Evolutionary conservation across 2,888 invertebrate species (phyloP).

Genomic region (Eugnorisma glareosa): DNA sequence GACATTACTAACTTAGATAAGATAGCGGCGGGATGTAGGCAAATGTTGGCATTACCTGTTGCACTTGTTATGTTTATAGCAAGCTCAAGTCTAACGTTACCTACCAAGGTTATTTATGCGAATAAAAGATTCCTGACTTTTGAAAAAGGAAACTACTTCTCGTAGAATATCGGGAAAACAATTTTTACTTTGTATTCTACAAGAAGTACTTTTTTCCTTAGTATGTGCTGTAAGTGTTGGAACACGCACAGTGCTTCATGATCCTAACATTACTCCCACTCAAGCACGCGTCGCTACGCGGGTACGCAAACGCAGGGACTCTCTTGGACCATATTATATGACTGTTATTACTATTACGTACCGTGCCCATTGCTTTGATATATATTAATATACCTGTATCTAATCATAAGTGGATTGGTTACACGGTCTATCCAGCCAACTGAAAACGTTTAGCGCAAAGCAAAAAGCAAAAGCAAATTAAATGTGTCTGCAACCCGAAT

Average conservation of each 20-base stretch:
- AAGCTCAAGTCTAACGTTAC: slow-evolving; percentile 8
- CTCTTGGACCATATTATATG: slow-evolving; percentile 1
- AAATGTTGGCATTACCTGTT: slow-evolving; percentile 32
- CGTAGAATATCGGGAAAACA: slow-evolving; percentile 9
- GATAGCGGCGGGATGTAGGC: slow-evolving; percentile 35
- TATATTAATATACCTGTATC: slow-evolving; percentile 17
- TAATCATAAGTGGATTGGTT: slow-evolving; percentile 25
- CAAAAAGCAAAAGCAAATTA: slow-evolving; percentile 46
- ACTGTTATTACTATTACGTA: slow-evolving; percentile 1
- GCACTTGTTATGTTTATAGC: slow-evolving; percentile 27
- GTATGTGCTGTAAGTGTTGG: slow-evolving; percentile 7
- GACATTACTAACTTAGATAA: slow-evolving; percentile 46
- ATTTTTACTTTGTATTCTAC: neutral
- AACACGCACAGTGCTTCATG: slow-evolving; percentile 43
- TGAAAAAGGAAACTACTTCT: slow-evolving; percentile 1
- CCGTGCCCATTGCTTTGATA: neutral
- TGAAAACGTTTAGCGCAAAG: slow-evolving; percentile 20
- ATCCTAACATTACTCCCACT: slow-evolving; percentile 73
- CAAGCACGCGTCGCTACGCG: slow-evolving; percentile 74
- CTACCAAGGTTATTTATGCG: neutral
- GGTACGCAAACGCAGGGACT: slow-evolving; percentile 3
- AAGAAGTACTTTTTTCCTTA: neutral
- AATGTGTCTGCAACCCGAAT: slow-evolving; percentile 46
- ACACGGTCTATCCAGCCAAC: slow-evolving; percentile 6
- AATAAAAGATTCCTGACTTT: too few species aligned